Evolutionary conservation across 2,888 invertebrate species (phyloP).

Genomic region (Synanthedon vespiformis): DNA sequence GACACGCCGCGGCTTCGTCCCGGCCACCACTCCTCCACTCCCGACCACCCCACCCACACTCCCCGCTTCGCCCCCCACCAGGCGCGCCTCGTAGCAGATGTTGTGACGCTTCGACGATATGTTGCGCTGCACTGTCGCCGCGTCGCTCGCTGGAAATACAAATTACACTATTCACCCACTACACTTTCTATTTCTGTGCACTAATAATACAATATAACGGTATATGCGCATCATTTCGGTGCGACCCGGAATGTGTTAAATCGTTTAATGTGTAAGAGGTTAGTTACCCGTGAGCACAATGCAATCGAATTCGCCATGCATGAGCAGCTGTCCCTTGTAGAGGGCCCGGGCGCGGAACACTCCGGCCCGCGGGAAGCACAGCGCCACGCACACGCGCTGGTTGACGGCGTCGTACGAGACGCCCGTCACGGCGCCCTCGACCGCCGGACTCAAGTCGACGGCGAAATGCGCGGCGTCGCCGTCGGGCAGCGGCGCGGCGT

Average conservation of each 20-base stretch:
- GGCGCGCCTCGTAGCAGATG: constrained; percentile 85
- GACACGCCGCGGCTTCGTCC: constrained; percentile 80
- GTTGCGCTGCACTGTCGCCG: constrained; percentile 87
- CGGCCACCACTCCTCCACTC: constrained; percentile 5
- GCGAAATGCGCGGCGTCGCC: constrained; percentile 75
- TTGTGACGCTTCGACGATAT: constrained; percentile 87
- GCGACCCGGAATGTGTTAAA: too few relatives aligned
- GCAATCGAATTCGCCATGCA: constrained; percentile 92
- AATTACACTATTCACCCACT: too few relatives aligned
- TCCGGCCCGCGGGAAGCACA: constrained; percentile 83
- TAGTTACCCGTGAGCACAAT: constrained; percentile 87
- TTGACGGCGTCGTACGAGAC: constrained; percentile 84
- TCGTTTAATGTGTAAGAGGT: too few relatives aligned
- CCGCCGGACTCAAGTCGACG: constrained; percentile 80
- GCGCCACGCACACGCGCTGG: constrained; percentile 80
- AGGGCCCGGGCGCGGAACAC: constrained; percentile 85
- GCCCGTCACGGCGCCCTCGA: constrained; percentile 75
- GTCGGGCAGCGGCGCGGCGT: constrained; percentile 45
- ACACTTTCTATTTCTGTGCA: neutral
- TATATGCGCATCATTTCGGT: too few relatives aligned
- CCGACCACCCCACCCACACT: constrained; percentile 20
- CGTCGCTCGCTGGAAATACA: constrained; percentile 58
- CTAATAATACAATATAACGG: neutral
- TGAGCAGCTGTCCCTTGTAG: constrained; percentile 79
- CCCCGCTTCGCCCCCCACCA: constrained; percentile 16